Conservation (phyloP, 2,113 vertebrate genomes). For the Laticauda laticaudata region DNA sequence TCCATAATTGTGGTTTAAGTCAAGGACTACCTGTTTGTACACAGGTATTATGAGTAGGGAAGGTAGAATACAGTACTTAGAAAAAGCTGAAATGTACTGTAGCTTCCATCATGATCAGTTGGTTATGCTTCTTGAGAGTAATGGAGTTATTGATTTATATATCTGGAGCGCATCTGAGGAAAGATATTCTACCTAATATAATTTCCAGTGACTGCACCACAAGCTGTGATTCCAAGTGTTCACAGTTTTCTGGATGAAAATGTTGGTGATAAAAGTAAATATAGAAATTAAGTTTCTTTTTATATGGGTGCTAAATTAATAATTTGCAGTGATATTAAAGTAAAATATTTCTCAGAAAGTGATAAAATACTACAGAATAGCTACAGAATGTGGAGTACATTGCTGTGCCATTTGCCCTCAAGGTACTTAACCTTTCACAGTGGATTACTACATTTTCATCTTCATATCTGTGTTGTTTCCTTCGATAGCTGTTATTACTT, state of each 20-base stretch:
- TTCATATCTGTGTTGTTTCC: not conserved
- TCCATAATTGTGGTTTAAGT: not conserved
- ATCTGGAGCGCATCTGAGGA: not conserved
- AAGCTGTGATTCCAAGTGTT: not conserved
- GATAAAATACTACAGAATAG: conserved; percentile 6
- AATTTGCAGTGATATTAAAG: not conserved
- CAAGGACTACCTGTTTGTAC: not conserved
- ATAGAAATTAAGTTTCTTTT: not conserved
- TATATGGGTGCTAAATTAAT: not conserved
- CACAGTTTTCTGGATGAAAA: not conserved
- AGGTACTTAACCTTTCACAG: not conserved
- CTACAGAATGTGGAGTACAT: not conserved
- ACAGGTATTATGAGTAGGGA: not conserved
- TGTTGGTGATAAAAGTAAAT: not conserved
- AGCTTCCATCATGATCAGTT: not conserved
- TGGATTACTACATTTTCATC: not conserved
- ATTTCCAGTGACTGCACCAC: not conserved
- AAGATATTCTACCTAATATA: not conserved
- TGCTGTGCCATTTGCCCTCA: not conserved
- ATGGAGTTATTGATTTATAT: not conserved
- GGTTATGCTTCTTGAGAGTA: not conserved
- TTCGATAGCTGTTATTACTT: not conserved
- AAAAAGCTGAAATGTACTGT: not conserved
- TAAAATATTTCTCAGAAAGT: conserved; percentile 7
- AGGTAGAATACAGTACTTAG: not conserved